Base-by-base conservation (phyloP, 2,113 vertebrate species). In the Megaceryle maxima region DNA sequence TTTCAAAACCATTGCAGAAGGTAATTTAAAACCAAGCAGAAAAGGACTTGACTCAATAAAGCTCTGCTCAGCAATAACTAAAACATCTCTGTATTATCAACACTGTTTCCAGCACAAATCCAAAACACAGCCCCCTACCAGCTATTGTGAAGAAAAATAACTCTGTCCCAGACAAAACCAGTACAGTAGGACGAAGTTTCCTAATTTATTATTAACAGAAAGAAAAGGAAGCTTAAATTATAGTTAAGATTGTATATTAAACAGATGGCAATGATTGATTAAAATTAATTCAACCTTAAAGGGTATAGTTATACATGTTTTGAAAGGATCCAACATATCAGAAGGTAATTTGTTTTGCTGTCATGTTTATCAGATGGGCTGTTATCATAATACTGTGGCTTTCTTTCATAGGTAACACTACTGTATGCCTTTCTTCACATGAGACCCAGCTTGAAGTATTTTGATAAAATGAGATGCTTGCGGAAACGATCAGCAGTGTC, bases 391-490 rank as follows among this genome's bases (percentile, higher is more conserved):
- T 37, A 44, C 11, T 92, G 3, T 96, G 7, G 35, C 43, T 97
- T 86, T 97, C 74, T 90, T 95, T 53, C 48, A 46, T 66, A 98
- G 98, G 96, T 95, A 46, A 96, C 83, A 75, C 83, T 96, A 75
- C 92, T 83, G 57, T 88, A 84, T 96, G 95, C 56, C 83, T 91
- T 96, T 95, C 74, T 97, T 95, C 97, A 97, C 96, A 98, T 99
- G 91, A 99, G 98, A 96, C 93, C 98, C 90, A 91, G 97, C 96
- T 98, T 98, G 98, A 99, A 99, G 98, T 98, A 98, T 93, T 97
- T 99, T 96, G 98, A 99, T 98, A 99, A 99, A 98, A 99, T 99
- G 99, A 99, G 99, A 98, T 99, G 99, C 98, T 98, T 99, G 97
- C 97, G 99, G 97, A 99, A 99, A 96, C 98, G 99, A 92, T 99